Percentiles rank a stretch among this genome's conserved stretches.
These are phyloP conservation scores for Cyphomyrmex costatus DNA, from an alignment of 1,140 invertebrate species.

Conservation along the genomic window DNA sequence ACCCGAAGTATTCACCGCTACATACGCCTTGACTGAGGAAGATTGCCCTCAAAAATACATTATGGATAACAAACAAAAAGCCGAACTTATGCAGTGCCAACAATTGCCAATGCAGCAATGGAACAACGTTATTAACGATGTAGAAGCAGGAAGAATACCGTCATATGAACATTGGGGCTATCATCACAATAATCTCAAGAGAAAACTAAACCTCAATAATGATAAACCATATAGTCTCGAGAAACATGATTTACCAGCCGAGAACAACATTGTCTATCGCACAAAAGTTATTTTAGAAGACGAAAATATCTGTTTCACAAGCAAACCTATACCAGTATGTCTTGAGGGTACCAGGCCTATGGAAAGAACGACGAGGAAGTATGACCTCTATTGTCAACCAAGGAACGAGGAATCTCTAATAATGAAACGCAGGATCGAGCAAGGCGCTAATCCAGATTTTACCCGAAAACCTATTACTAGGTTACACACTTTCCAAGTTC, in stretches of 20 bases:
- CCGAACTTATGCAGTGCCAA: conserved; percentile 79
- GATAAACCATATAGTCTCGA: not conserved
- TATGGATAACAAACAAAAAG: conserved; percentile 79
- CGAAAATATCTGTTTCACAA: not conserved
- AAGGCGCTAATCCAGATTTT: not conserved
- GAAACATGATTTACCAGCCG: not conserved
- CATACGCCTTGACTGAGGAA: conserved; percentile 86
- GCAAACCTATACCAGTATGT: not conserved
- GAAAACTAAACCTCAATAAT: conserved; percentile 9
- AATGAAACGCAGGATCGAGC: not conserved
- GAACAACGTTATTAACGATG: conserved; percentile 85
- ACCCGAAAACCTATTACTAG: not conserved
- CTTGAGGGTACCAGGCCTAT: not conserved
- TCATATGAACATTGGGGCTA: conserved; percentile 48
- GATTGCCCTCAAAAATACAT: conserved; percentile 78
- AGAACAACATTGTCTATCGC: not conserved
- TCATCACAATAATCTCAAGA: conserved; percentile 79
- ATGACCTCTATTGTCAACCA: not conserved
- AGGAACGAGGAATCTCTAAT: not conserved
- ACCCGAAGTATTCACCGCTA: conserved; percentile 86
- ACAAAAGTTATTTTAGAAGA: not conserved
- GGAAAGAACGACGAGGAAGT: not conserved
- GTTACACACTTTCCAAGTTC: not conserved
- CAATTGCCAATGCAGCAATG: conserved; percentile 67
- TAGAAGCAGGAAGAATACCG: conserved; percentile 74